Evolutionary conservation across 2,797 vertebrate genomes (phyloP).

Genomic region (Falco columbarius): DNA sequence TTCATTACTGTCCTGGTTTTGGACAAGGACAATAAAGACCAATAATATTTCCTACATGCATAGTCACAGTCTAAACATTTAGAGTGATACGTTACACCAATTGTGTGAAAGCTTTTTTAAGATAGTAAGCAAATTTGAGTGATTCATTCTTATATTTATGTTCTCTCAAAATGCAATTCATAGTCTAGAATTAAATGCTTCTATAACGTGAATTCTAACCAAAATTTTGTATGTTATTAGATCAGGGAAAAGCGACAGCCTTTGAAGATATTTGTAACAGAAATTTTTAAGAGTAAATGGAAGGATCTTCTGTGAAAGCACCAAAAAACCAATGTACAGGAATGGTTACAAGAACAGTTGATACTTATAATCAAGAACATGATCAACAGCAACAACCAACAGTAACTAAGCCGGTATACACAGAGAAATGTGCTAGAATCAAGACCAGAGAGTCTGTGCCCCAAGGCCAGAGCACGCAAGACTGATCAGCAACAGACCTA

Average conservation of each 20-base stretch:
- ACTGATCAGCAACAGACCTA: neutral
- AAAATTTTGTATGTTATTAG: neutral
- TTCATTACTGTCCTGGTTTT: neutral
- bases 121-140: neutral
- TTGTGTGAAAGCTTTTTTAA: neutral
- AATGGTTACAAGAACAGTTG: neutral
- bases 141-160: neutral
- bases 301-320: neutral
- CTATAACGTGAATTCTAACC: neutral
- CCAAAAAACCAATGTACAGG: accelerated
- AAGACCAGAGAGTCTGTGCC: neutral
- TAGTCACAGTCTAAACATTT: neutral
- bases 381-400: neutral
- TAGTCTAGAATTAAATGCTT: neutral
- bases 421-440: neutral
- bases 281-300: neutral
- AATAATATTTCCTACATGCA: neutral
- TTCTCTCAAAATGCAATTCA: neutral
- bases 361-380: neutral
- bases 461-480: neutral
- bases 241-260: neutral
- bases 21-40: neutral
- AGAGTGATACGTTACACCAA: neutral
- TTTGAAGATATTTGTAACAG: neutral
- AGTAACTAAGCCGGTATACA: neutral